Evolutionary conservation across 64 coral and sea anemone genomes (phyloP).

Genomic region (Stichodactyla helianthus): DNA sequence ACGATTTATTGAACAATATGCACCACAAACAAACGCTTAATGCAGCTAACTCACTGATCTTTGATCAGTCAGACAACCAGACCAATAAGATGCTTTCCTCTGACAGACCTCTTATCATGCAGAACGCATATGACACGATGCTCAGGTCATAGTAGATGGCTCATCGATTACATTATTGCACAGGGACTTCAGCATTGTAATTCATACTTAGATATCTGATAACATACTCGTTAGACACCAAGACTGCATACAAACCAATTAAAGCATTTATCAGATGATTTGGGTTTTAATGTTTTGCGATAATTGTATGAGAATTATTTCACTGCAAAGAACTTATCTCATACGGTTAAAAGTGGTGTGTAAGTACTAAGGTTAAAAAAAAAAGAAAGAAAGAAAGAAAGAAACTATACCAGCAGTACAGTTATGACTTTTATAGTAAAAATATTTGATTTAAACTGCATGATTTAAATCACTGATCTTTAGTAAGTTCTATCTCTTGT

Average conservation of each 20-base stretch:
- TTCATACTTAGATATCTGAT: not conserved
- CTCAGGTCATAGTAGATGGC: not conserved
- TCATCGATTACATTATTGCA: not conserved
- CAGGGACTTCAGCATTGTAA: not conserved
- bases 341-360: too few species aligned
- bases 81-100: not conserved
- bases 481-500: not conserved
- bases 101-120: not conserved
- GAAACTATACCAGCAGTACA: too few species aligned
- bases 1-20: too few species aligned
- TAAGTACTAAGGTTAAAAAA: too few species aligned
- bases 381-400: too few species aligned
- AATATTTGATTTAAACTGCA: too few species aligned
- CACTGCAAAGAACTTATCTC: too few species aligned
- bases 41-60: too few species aligned
- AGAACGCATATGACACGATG: not conserved
- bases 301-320: too few species aligned
- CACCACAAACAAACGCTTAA: too few species aligned
- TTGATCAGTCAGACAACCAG: too few species aligned
- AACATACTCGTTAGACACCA: not conserved
- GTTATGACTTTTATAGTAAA: too few species aligned
- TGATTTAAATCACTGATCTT: not conserved
- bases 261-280: not conserved
- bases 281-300: not conserved
- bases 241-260: not conserved